These are phyloP conservation scores for Drosophila neonasuta DNA, from an alignment of 2,888 invertebrate species.

Conservation along the genomic window DNA sequence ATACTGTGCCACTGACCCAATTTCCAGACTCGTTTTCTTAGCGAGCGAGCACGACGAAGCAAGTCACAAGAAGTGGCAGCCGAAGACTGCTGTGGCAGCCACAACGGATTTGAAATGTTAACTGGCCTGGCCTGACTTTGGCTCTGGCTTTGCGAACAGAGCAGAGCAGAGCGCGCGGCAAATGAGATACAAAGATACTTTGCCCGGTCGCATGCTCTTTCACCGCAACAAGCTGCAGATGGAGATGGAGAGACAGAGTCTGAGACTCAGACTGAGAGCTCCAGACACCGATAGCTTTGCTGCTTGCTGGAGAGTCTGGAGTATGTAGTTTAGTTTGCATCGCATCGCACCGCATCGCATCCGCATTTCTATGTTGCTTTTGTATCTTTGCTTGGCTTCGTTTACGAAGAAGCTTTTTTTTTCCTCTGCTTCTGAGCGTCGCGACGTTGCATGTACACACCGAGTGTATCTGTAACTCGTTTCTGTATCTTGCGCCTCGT, in stretches of 20 bases:
- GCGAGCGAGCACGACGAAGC: slow-evolving; percentile 52
- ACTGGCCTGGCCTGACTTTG: slow-evolving; percentile 30
- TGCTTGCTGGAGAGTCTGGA: slow-evolving; percentile 23
- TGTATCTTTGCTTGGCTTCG: slow-evolving; percentile 57
- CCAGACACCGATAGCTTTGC: slow-evolving; percentile 44
- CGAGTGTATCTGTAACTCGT: slow-evolving; percentile 68
- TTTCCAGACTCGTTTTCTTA: slow-evolving; percentile 72
- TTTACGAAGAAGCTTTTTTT: slow-evolving; percentile 27
- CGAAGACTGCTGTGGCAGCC: slow-evolving; percentile 40
- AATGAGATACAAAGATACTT: slow-evolving; percentile 67
- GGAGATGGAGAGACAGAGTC: slow-evolving; percentile 15
- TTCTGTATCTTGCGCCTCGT: slow-evolving; percentile 70
- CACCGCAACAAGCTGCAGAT: slow-evolving; percentile 50
- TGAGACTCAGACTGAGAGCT: slow-evolving; percentile 28
- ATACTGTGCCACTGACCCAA: slow-evolving; percentile 77
- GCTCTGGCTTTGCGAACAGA: not conserved
- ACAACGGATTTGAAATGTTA: slow-evolving; percentile 71
- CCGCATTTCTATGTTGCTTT: slow-evolving; percentile 71
- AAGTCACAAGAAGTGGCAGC: slow-evolving; percentile 10
- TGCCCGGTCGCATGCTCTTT: slow-evolving; percentile 66
- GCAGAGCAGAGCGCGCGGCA: slow-evolving; percentile 31
- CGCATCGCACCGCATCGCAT: slow-evolving; percentile 61
- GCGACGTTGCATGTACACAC: slow-evolving; percentile 40
- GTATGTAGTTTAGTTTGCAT: slow-evolving; percentile 55
- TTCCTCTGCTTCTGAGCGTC: slow-evolving; percentile 13